A percentile compares a stretch with the other conserved stretches of the same genome.
Evolutionary conservation across 53 echinoderm and acorn worm species (phyloP).

Genomic region (Hippasteria phrygiana): DNA sequence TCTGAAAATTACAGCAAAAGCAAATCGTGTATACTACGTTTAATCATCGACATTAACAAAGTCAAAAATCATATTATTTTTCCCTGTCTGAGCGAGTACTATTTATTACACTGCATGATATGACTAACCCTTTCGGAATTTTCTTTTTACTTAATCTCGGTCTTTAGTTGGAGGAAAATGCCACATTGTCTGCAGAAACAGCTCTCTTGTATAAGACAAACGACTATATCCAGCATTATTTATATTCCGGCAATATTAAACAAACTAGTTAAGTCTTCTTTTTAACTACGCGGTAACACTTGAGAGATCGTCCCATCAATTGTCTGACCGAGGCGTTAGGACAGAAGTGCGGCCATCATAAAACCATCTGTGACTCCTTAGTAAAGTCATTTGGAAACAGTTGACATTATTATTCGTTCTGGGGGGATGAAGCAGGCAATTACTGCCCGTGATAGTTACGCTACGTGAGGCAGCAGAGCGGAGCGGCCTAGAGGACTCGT

Average conservation of each 20-base stretch:
- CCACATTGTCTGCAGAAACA: background rate
- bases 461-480: conserved; percentile 48
- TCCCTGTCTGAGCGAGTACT: background rate
- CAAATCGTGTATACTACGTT: too few relatives aligned
- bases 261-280: conserved; percentile 57
- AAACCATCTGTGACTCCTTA: conserved; percentile 64
- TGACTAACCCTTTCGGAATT: background rate
- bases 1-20: too few relatives aligned
- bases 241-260: conserved; percentile 42
- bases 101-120: too few relatives aligned
- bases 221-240: conserved; percentile 32
- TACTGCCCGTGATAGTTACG: conserved; percentile 54
- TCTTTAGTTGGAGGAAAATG: background rate
- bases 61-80: too few relatives aligned
- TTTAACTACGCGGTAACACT: conserved; percentile 50
- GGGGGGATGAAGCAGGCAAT: conserved; percentile 37
- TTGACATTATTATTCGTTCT: conserved; percentile 52
- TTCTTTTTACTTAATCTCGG: background rate
- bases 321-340: conserved; percentile 49
- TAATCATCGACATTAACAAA: too few relatives aligned
- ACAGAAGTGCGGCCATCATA: conserved; percentile 50
- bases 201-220: background rate
- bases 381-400: conserved; percentile 57
- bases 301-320: conserved; percentile 50
- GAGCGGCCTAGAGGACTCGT: conserved; percentile 39